Evolutionary conservation across 1,140 invertebrate species (phyloP), one percentile per base, ranked within the genome.

Genomic region (Dendroctonus valens): DNA sequence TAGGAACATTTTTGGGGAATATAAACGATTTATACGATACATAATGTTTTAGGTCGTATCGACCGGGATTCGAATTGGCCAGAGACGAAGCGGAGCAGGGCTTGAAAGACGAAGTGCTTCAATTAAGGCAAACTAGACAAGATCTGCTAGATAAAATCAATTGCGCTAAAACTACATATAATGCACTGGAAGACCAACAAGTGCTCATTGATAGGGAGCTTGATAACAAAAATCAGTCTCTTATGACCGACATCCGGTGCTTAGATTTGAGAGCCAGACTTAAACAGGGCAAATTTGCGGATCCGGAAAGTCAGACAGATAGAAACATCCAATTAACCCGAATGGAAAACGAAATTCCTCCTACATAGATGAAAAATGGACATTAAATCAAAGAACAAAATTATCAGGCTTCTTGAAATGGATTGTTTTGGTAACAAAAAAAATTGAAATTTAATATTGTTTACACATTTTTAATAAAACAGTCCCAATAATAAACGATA

Each of bases 51-150:
- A 68, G 66, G 11, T 68, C 66, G 9, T 76, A 72, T 53, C 74
- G 92, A 69, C 87, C 90, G 11, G 89, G 90, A 39, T 85, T 85
- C 57, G 92, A 95, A 76, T 76, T 92, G 41, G 91, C 90, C 15
- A 77, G 85, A 9, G 93, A 96, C 79, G 88, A 91, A 69, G 83
- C 87, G 0, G 88, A 89, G 79, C 77, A 84, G 66, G 91, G 88
- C 62, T 84, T 92, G 66, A 84, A 84, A 79, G 82, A 83, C 74
- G 84, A 89, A 82, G 79, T 89, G 59, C 61, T 86, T 67, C 78
- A 91, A 67, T 75, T 92, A 15, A 81, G 84, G 53, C 83, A 87
- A 64, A 87, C 90, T 0, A 80, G 70, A 51, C 84, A 89, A 68
- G 81, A 83, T 41, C 74, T 92, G 14, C 81, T 80, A 42, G 84